Evolutionary conservation across 1,140 invertebrate genomes (phyloP).

Genomic region (Dryas iulia): DNA sequence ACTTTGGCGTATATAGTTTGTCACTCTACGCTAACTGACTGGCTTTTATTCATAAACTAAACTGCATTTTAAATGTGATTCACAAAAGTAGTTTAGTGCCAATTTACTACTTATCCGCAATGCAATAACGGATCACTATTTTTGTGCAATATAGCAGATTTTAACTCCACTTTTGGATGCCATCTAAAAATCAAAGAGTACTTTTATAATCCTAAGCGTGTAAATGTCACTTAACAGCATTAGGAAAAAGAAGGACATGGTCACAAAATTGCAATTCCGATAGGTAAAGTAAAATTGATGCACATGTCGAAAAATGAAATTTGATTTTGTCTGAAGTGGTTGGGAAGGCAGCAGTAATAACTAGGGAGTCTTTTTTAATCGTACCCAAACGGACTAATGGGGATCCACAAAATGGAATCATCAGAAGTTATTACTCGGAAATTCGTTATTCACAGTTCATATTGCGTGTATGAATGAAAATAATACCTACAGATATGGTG

Average conservation of each 20-base stretch:
- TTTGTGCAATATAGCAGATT: no score
- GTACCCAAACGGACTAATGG: neutral
- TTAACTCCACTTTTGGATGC: no score
- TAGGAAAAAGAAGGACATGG: neutral
- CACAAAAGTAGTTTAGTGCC: no score
- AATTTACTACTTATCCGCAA: no score
- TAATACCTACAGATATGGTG: no score
- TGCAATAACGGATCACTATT: no score
- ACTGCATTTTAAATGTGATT: no score
- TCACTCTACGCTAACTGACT: no score
- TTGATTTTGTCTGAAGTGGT: slow-evolving; percentile 12
- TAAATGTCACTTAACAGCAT: neutral
- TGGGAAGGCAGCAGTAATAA: slow-evolving; percentile 4
- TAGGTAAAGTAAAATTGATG: neutral
- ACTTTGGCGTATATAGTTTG: no score
- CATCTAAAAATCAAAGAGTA: no score
- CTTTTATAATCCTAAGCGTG: neutral
- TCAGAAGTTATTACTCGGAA: neutral
- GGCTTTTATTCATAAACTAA: no score
- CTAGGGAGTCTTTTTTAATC: slow-evolving; percentile 4
- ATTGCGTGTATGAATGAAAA: neutral
- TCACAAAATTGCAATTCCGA: neutral
- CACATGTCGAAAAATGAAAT: slow-evolving; percentile 5
- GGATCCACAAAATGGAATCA: neutral
- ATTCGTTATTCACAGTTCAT: neutral